Evolutionary conservation across 2,888 invertebrate genomes (phyloP), one percentile per base, ranked within the genome.

Genomic region (Drosophila tanythrix): DNA sequence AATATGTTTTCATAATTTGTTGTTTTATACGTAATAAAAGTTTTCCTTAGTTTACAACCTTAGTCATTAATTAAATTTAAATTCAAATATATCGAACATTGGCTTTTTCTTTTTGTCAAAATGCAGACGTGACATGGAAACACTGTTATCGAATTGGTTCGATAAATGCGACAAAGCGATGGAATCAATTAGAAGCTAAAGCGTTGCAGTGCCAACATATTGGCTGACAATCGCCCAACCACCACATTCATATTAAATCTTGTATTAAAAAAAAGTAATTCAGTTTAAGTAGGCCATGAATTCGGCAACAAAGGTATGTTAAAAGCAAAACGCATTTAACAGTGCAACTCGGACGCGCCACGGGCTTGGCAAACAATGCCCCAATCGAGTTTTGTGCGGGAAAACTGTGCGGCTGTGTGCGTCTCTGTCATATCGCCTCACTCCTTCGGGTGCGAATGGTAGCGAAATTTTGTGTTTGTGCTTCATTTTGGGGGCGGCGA

Each of bases 271-370:
- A 63, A 64, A 74, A 84, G 65, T 70, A 31, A 68, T 74, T 81
- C 63, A 68, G 55, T 27, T 76, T 70, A 70, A 77, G 75, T 76
- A 61, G 75, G 87, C 82, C 76, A 93, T 93, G 93, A 93, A 93
- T 89, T 93, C 93, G 74, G 93, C 93, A 80, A 93, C 92, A 81
- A 93, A 93, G 91, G 93, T 93, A 86, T 82, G 92, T 90, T 68
- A 66, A 60, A 51, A 51, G 38, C 46, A 71, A 35, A 46, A 33
- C 7, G n/a, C 13, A 46, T 10, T 38, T 21, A 38, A 48, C 43
- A 33, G 18, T 27, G 15, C 18, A 13, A n/a, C 18, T 15, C 1
- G 8, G 21, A 29, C 5, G 11, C 38, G 27, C n/a, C n/a, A 51
- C 27, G 33, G 25, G 25, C 21, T 15, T 46, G 15, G 46, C 11